Evolutionary conservation across 2,888 invertebrate genomes (phyloP), one percentile per base, ranked within the genome.

Genomic region (Aromia moschata): DNA sequence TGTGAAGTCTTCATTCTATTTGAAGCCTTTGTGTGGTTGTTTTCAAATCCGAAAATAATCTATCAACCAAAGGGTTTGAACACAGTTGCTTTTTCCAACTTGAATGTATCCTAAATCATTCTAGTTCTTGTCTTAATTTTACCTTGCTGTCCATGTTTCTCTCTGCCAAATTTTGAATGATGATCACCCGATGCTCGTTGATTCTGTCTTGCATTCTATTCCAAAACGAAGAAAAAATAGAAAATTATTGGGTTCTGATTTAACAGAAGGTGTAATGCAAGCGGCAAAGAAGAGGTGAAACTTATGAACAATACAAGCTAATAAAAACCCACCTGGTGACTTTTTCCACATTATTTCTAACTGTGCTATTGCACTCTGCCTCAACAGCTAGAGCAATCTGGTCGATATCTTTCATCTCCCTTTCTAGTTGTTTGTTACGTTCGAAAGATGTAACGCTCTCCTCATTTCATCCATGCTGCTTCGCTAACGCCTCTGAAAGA

Each of bases 1-100:
- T 89, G 86, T 3, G 91, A 88, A 69, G 91, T 81, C 60, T 88
- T 85, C 84, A 94, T 94, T 92, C 90, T 81, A 93, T 90, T 74
- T 92, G 89, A 53, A 95, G 83, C 74, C 90, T 93, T 68, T 91
- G 89, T n/a, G 94, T 95, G 5, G 94, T 94, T 77, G 92, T 90
- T 60, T 94, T 84, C 58, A 96, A 84, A 81, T 96, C 96, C 40
- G 89, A 88, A 52, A 95, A 82, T 58, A 96, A 79, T 74, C 87
- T 88, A 80, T 92, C 90, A 66, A 94, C 92, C 64, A 96, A 81
- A 31, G 92, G 89, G 80, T 80, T 76, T 88, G 85, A 36, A 94
- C 84, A 40, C 90, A 89, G 63, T 94, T 92, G 10, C 89, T 79
- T 0, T 89, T 88, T 62, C 96, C 82, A 1, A 87, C 83, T 74